Evolutionary conservation across 2,888 invertebrate genomes (phyloP).

Genomic region (Junonia oenone): DNA sequence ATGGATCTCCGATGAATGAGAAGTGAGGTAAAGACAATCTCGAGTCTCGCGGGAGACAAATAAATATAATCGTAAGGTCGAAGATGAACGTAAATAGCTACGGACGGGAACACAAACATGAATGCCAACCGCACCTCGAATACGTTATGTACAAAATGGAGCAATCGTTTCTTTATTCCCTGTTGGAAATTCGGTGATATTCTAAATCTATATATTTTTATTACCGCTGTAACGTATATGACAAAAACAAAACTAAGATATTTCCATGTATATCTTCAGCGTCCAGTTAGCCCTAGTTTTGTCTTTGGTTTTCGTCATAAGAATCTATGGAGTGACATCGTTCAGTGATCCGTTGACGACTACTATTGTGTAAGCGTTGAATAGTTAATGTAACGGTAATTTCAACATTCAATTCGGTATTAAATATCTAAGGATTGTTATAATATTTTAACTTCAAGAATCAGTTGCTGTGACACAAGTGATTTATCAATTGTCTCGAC

Average conservation of each 20-base stretch:
- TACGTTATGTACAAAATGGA: constrained; percentile 32
- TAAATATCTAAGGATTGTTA: neutral
- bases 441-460: neutral
- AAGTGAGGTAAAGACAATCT: constrained; percentile 40
- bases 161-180: constrained; percentile 11
- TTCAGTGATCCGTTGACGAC: constrained; percentile 5
- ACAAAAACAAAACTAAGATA: neutral
- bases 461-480: neutral
- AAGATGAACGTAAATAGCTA: constrained; percentile 55
- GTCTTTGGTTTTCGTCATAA: constrained; percentile 1
- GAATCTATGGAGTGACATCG: neutral
- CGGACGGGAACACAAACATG: constrained; percentile 73
- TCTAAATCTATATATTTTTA: constrained; percentile 2
- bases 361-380: neutral
- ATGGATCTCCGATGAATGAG: constrained; percentile 43
- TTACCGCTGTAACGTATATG: neutral
- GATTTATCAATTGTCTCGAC: neutral
- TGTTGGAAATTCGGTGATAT: neutral
- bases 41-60: constrained; percentile 33
- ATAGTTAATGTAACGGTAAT: neutral
- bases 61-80: constrained; percentile 39
- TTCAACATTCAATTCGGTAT: neutral
- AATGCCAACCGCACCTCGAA: constrained; percentile 52
- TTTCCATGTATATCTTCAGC: neutral
- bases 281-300: neutral